These are phyloP conservation scores for Amphipyra berbera DNA, from an alignment of 2,888 invertebrate genomes.

Conservation along the genomic window DNA sequence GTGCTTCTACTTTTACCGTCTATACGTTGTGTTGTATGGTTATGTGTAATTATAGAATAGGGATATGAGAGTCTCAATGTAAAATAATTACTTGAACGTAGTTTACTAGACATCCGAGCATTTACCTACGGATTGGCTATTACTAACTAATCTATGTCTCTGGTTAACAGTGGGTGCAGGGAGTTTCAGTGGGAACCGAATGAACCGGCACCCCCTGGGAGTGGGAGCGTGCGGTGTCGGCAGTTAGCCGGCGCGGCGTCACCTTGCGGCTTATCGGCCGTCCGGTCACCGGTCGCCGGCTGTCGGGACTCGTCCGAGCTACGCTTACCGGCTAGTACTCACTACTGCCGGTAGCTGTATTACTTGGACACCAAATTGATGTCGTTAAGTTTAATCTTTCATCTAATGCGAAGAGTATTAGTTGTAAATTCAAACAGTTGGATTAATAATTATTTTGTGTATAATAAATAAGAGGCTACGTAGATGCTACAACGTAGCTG, in stretches of 20 bases:
- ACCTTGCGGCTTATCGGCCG: conserved; percentile 81
- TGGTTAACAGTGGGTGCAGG: conserved; percentile 63
- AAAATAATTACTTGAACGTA: conserved; percentile 15
- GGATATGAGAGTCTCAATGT: not conserved
- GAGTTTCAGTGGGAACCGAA: conserved; percentile 66
- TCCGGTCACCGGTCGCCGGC: conserved; percentile 70
- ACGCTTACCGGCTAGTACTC: conserved; percentile 51
- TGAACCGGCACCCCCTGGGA: conserved; percentile 63
- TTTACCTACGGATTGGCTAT: conserved; percentile 58
- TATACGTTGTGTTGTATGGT: conserved; percentile 1
- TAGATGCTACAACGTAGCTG: conserved; percentile 24
- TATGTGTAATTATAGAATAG: not conserved
- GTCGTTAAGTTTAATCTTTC: conserved; percentile 53
- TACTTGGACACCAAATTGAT: conserved; percentile 57
- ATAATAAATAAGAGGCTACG: not conserved
- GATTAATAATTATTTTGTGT: not conserved
- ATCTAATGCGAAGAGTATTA: conserved; percentile 49
- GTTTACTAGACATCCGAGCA: conserved; percentile 17
- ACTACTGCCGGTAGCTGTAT: conserved; percentile 39
- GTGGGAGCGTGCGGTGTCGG: conserved; percentile 65
- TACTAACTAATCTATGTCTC: conserved; percentile 72
- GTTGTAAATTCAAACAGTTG: conserved; percentile 17
- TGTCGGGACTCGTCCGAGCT: conserved; percentile 60
- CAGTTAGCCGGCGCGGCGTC: conserved; percentile 73
- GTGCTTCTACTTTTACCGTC: conserved; percentile 41